phyloP scores from a whole-genome alignment of 2,113 vertebrate species.

The Oreochromis aureus region DNA sequence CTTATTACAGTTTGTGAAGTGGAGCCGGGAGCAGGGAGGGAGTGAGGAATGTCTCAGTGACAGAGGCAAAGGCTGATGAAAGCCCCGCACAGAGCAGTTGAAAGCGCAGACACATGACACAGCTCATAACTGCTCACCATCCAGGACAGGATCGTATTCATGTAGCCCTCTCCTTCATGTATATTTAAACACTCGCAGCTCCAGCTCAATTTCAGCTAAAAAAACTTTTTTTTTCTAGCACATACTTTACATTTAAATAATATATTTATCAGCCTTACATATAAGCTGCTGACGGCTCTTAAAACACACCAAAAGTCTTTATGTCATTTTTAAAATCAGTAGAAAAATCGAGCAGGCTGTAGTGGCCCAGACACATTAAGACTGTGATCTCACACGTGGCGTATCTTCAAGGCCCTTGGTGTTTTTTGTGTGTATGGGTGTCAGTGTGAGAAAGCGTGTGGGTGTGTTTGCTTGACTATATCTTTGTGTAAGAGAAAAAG shows the following conservation, averaged over 20 bases:
- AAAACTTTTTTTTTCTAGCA: background rate
- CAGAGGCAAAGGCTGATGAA: conserved; percentile 62
- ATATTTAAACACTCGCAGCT: conserved; percentile 56
- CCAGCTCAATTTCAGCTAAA: conserved; percentile 27
- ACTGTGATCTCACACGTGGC: conserved; percentile 61
- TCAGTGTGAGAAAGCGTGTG: conserved; percentile 63
- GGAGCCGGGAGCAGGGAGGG: conserved; percentile 43
- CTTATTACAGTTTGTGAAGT: conserved; percentile 53
- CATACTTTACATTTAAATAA: background rate
- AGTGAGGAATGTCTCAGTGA: conserved; percentile 42
- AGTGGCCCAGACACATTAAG: conserved; percentile 56
- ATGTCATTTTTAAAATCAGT: conserved; percentile 1
- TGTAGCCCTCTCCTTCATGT: conserved; percentile 50
- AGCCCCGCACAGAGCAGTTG: conserved; percentile 37
- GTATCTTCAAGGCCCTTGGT: conserved; percentile 63
- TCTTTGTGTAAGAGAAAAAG: conserved; percentile 60
- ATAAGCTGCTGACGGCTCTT: background rate
- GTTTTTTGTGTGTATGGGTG: conserved; percentile 58
- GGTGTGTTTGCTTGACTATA: conserved; percentile 68
- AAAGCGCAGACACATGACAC: conserved; percentile 61
- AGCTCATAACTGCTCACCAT: conserved; percentile 60
- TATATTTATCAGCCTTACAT: background rate
- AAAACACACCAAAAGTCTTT: background rate
- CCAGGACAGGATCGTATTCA: conserved; percentile 47
- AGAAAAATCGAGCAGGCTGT: conserved; percentile 33